phyloP scores from a whole-genome alignment of 2,888 invertebrate species.

The Campoplex nolae region DNA sequence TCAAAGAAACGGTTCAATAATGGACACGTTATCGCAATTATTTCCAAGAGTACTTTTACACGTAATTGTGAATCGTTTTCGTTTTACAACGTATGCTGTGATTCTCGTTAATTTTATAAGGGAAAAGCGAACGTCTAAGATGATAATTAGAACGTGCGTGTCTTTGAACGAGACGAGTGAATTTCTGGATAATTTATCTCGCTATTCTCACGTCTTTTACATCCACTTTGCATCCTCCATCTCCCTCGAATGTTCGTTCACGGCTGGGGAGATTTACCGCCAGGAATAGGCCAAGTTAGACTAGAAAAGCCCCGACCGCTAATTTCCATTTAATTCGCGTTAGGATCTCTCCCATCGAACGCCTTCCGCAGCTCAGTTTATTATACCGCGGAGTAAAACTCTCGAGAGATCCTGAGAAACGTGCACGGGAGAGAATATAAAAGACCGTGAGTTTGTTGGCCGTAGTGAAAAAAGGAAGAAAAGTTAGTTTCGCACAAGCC shows the following conservation, averaged over 20 bases:
- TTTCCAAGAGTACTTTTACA: background rate
- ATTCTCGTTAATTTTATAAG: slow-evolving; percentile 47
- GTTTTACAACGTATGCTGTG: slow-evolving; percentile 18
- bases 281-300: slow-evolving; percentile 29
- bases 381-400: slow-evolving; percentile 29
- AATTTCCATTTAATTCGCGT: slow-evolving; percentile 69
- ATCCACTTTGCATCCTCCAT: slow-evolving; percentile 18
- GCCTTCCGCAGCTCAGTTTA: slow-evolving; percentile 41
- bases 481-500: slow-evolving; percentile 11
- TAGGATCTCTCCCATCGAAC: slow-evolving; percentile 24
- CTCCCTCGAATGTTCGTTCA: background rate
- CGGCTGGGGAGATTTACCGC: background rate
- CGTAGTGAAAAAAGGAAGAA: slow-evolving; percentile 17
- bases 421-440: background rate
- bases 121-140: background rate
- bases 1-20: background rate
- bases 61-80: background rate
- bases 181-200: slow-evolving; percentile 7
- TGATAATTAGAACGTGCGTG: background rate
- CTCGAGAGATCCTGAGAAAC: background rate
- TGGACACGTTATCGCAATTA: background rate
- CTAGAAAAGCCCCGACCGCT: slow-evolving; percentile 45
- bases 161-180: background rate
- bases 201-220: background rate
- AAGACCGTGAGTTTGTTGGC: background rate